These are phyloP conservation scores for Zoroaster sp. DNA, from an alignment of 53 echinoderm and acorn worm genomes.

Conservation along the genomic window DNA sequence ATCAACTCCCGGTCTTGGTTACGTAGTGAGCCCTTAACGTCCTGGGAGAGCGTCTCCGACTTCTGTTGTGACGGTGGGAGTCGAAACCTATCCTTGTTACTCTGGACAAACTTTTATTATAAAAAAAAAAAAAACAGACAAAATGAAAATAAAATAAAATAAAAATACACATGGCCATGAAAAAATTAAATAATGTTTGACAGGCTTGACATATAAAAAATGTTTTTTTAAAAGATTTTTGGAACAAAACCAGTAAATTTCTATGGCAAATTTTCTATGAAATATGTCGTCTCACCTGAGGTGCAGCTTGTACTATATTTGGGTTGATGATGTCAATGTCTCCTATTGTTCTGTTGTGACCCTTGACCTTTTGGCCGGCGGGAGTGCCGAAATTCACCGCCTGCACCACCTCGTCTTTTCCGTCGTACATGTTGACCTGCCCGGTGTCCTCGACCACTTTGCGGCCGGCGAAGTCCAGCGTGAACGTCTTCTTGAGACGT, in stretches of 20 bases:
- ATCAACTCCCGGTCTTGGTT: slow-evolving; percentile 88
- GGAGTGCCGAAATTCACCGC: slow-evolving; percentile 81
- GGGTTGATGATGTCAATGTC: slow-evolving; percentile 79
- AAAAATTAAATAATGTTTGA: too few species aligned
- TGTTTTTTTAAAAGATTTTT: too few species aligned
- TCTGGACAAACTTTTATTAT: slow-evolving; percentile 52
- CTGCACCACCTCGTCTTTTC: slow-evolving; percentile 87
- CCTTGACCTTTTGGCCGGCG: neutral
- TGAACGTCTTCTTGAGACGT: slow-evolving; percentile 82
- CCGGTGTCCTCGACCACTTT: slow-evolving; percentile 70
- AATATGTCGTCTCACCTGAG: slow-evolving; percentile 62
- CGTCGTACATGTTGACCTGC: slow-evolving; percentile 83
- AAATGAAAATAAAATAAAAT: too few species aligned
- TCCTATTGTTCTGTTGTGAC: neutral
- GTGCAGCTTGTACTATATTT: slow-evolving; percentile 64
- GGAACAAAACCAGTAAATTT: too few species aligned
- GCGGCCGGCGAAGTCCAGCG: slow-evolving; percentile 96
- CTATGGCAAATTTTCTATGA: too few species aligned
- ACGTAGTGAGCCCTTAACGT: slow-evolving; percentile 29
- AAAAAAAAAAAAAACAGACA: too few species aligned
- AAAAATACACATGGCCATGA: too few species aligned
- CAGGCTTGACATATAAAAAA: too few species aligned
- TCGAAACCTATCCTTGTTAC: neutral
- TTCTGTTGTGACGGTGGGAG: neutral
- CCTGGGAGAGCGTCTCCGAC: slow-evolving; percentile 30